A percentile compares a stretch with the other conserved stretches of the same genome.
Conservation (phyloP, 2,797 vertebrate genomes). For the Mus spretus region DNA sequence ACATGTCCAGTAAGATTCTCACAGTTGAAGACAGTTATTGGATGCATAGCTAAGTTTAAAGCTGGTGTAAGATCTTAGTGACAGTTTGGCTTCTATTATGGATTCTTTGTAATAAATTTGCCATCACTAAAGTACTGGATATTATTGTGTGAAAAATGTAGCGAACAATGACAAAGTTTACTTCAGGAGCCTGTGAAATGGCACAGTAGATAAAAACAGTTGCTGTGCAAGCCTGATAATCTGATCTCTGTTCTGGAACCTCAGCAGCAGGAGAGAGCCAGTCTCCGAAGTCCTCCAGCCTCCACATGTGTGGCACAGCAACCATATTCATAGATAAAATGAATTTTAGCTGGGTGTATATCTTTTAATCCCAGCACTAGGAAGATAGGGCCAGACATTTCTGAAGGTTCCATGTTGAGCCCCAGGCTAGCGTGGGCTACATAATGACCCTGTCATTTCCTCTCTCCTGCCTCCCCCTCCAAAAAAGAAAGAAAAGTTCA, state of each 20-base stretch:
- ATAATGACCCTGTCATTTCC: not conserved
- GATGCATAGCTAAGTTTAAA: not conserved
- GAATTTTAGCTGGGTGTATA: not conserved
- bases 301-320: not conserved
- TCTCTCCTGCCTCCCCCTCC: not conserved
- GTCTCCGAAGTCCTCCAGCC: not conserved
- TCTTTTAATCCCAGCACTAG: not conserved
- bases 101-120: constrained; percentile 22
- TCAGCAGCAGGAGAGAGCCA: not conserved
- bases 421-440: too few relatives aligned
- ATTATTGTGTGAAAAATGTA: not conserved
- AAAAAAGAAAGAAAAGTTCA: not conserved
- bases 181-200: not conserved
- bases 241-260: not conserved
- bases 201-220: not conserved
- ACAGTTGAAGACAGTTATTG: not conserved
- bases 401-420: not conserved
- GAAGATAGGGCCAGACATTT: not conserved
- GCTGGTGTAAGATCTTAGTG: not conserved
- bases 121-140: constrained; percentile 3
- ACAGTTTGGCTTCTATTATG: not conserved
- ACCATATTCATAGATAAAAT: not conserved
- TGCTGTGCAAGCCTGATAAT: not conserved
- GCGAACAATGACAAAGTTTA: not conserved
- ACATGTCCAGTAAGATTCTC: not conserved